Evolutionary conservation across 2,113 vertebrate genomes (phyloP), one percentile per base, ranked within the genome.

Genomic region (Labeo catla): DNA sequence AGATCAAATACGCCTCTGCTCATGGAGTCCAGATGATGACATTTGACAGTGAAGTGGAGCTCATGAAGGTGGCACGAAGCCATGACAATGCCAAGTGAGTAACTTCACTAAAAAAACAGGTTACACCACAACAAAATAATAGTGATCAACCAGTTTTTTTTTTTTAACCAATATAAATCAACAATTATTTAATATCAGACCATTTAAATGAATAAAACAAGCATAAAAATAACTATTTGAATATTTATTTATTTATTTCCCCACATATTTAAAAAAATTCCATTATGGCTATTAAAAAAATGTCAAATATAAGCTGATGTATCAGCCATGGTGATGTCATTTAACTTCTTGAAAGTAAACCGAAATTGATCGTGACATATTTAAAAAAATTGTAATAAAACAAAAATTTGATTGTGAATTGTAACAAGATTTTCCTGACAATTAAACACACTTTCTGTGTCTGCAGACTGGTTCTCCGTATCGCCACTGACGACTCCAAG

Each of bases 11-110:
- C 74, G 98, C 98, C 8, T 96, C 97, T 76, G 95, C 94, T 83
- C 97, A 95, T 2, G 97, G 97, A 28, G 98, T 99, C 77, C 96
- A 97, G 93, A 98, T 97, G 97, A 99, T 99, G 98, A 99, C 98
- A 11, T 99, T 99, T 92, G 98, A 99, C 88, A 99, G 97, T 13
- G 98, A 99, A 88, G 96, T 98, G 72, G 98, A 99, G 59, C 90
- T 99, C 88, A 95, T 97, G 96, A 99, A 99, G 93, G 96, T 99
- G 72, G 96, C 97, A 85, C 96, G 97, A 82, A 95, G 93, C 73
- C 98, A 99, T 89, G 95, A 97, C 19, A 97, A 96, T 92, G 97
- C 98, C 88, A 99, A 98, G 98, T 99, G 93, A 96, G 97, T 92
- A 36, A 8, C 19, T 23, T 84, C 6, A 45, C 6, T 9, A 7